phyloP scores from a whole-genome alignment of 2,797 vertebrate species.

The Champsocephalus gunnari region DNA sequence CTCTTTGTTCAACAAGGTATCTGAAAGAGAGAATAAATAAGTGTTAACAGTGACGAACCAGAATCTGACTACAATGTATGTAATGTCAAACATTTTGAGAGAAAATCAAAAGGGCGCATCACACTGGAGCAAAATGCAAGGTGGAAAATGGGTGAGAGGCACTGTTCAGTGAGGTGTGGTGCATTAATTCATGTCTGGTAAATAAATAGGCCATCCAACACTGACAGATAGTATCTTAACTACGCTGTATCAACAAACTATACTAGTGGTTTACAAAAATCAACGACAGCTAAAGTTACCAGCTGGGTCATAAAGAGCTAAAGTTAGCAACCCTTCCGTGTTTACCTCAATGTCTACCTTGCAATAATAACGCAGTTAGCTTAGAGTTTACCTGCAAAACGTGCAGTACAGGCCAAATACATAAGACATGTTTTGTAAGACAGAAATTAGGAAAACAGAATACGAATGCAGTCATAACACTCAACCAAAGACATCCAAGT shows the following conservation, averaged over 20 bases:
- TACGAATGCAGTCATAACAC: neutral
- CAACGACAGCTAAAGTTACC: slow-evolving; percentile 25
- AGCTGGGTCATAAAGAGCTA: slow-evolving; percentile 31
- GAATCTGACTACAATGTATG: neutral
- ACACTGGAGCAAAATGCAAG: neutral
- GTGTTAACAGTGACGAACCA: neutral
- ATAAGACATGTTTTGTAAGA: neutral
- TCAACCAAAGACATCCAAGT: neutral
- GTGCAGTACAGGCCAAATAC: neutral
- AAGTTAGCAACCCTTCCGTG: slow-evolving; percentile 40
- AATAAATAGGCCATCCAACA: neutral
- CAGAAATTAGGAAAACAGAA: too few species aligned
- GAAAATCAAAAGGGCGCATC: neutral
- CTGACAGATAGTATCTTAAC: neutral
- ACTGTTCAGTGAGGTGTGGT: neutral
- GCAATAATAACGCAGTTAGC: neutral
- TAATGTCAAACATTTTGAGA: neutral
- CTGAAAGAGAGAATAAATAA: slow-evolving; percentile 68
- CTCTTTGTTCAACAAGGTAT: slow-evolving; percentile 96
- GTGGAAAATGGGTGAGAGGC: too few species aligned
- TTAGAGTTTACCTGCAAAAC: neutral
- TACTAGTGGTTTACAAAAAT: slow-evolving; percentile 30
- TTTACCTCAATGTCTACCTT: slow-evolving; percentile 12
- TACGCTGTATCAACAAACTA: slow-evolving; percentile 4
- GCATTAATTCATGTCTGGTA: too few species aligned